phyloP scores from a whole-genome alignment of 2,888 invertebrate species.

The Eupithecia subfuscata region DNA sequence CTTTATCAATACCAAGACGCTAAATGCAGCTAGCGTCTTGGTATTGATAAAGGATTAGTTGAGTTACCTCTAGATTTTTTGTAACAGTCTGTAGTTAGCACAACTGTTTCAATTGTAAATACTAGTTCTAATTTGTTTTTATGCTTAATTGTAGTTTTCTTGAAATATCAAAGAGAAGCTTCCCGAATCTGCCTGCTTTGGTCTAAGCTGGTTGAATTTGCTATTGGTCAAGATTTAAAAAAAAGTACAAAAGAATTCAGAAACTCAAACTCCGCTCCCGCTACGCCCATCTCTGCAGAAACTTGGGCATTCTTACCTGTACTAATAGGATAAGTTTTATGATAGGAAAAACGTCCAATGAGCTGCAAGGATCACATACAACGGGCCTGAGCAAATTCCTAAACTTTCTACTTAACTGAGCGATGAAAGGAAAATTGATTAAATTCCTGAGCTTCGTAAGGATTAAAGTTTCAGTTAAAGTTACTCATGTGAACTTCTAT shows the following conservation, averaged over 20 bases:
- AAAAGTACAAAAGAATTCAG: not conserved
- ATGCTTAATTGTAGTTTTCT: too few species aligned
- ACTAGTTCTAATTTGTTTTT: too few species aligned
- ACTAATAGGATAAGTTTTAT: constrained; percentile 62
- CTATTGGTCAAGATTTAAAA: not conserved
- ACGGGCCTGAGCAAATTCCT: constrained; percentile 30
- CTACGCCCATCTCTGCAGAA: not conserved
- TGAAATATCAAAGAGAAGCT: too few species aligned
- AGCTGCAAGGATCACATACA: constrained; percentile 50
- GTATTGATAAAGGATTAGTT: too few species aligned
- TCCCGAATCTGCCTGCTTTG: too few species aligned
- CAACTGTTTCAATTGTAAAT: too few species aligned
- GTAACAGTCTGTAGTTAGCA: too few species aligned
- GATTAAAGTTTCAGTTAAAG: constrained; percentile 18
- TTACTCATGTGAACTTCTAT: not conserved
- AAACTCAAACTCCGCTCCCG: not conserved
- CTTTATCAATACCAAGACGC: too few species aligned
- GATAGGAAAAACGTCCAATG: constrained; percentile 56
- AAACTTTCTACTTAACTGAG: constrained; percentile 28
- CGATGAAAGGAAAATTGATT: constrained; percentile 35
- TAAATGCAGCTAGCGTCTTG: too few species aligned
- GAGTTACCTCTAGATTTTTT: too few species aligned
- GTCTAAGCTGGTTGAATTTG: too few species aligned
- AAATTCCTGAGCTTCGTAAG: constrained; percentile 27
- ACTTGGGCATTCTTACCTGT: constrained; percentile 49